A percentile compares a stretch with the other conserved stretches of the same genome.
phyloP scores from a whole-genome alignment of 2,888 invertebrate genomes.

The Yponomeuta evonymella region DNA sequence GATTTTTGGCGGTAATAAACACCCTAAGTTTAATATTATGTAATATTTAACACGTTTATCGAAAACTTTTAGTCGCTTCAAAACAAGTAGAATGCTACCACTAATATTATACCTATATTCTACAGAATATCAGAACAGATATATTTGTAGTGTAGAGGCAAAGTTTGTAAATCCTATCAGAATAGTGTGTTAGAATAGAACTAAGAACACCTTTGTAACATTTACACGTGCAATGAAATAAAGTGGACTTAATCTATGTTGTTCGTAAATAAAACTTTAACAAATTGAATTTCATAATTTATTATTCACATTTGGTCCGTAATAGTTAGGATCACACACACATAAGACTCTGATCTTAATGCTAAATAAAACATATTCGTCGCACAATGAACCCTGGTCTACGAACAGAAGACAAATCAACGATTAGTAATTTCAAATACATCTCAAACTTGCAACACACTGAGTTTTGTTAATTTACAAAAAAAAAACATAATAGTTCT shows the following conservation, averaged over 20 bases:
- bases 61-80: background rate
- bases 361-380: background rate
- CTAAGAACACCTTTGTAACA: background rate
- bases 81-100: too few species aligned
- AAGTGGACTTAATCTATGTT: background rate
- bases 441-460: background rate
- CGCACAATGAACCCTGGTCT: background rate
- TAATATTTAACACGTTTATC: too few species aligned
- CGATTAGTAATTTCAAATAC: background rate
- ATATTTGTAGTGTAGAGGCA: too few species aligned
- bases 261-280: conserved; percentile 10
- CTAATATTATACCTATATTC: too few species aligned
- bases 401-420: background rate
- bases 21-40: too few species aligned
- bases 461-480: background rate
- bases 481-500: too few species aligned
- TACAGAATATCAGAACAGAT: too few species aligned
- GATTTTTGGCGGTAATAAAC: too few species aligned
- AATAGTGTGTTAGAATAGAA: background rate
- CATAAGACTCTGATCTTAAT: conserved; percentile 8
- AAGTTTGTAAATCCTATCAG: too few species aligned
- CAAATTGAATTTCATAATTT: conserved; percentile 3
- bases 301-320: conserved; percentile 15
- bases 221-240: background rate
- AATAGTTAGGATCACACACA: conserved; percentile 7